Conservation (phyloP, 2,888 invertebrate genomes). For the Drosophila prolongata region DNA sequence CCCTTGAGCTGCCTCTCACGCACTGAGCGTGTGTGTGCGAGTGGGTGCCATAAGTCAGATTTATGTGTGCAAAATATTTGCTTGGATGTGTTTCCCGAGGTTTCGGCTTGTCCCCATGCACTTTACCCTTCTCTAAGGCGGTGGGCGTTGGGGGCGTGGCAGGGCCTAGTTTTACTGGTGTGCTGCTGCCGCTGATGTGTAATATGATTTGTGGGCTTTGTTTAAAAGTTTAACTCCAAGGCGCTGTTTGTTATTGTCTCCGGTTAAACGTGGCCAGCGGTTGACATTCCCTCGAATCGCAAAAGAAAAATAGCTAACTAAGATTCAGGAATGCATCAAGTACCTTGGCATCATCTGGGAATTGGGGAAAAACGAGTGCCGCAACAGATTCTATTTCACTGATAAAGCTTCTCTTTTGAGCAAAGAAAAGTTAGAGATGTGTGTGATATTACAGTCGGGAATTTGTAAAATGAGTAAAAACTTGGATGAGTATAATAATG, state of each 20-base stretch:
- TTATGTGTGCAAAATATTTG: slow-evolving; percentile 74
- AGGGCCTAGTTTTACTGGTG: slow-evolving; percentile 46
- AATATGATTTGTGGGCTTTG: slow-evolving; percentile 68
- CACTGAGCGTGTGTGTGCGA: slow-evolving; percentile 15
- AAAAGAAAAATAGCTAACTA: slow-evolving; percentile 50
- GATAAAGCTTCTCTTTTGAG: slow-evolving; percentile 17
- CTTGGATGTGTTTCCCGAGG: slow-evolving; percentile 26
- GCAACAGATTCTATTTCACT: slow-evolving; percentile 22
- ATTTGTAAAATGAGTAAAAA: too few species aligned
- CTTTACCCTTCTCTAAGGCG: slow-evolving; percentile 35
- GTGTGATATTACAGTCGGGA: background rate
- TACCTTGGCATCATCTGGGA: background rate
- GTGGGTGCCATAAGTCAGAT: slow-evolving; percentile 74
- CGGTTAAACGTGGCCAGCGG: slow-evolving; percentile 40
- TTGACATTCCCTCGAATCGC: slow-evolving; percentile 57
- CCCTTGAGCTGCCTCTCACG: slow-evolving; percentile 1
- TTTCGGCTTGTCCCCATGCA: slow-evolving; percentile 24
- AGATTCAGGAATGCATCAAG: slow-evolving; percentile 29
- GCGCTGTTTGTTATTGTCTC: slow-evolving; percentile 44
- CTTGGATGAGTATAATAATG: too few species aligned
- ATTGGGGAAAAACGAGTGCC: background rate
- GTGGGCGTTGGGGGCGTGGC: slow-evolving; percentile 21
- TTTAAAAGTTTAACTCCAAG: slow-evolving; percentile 57
- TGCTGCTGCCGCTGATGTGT: slow-evolving; percentile 31
- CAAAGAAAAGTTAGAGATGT: slow-evolving; percentile 12